These are phyloP conservation scores for Cataglyphis cursor DNA, from an alignment of 2,888 invertebrate genomes.

Conservation along the genomic window DNA sequence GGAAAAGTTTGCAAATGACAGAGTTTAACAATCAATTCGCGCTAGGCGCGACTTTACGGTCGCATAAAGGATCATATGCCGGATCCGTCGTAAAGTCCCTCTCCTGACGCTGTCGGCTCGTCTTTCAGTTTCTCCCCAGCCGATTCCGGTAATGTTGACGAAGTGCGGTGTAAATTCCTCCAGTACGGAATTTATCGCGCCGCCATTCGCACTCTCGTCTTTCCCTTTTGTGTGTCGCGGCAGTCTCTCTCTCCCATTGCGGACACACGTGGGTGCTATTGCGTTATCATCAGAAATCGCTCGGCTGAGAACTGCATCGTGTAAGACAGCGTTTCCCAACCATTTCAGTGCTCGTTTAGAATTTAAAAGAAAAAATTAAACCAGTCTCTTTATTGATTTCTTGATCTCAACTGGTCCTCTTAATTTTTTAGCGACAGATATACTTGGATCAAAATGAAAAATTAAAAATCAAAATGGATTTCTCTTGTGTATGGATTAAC, in stretches of 20 bases:
- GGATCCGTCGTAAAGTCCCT: conserved; percentile 74
- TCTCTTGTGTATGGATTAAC: neutral
- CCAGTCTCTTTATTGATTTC: neutral
- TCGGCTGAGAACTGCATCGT: conserved; percentile 24
- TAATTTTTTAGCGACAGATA: neutral
- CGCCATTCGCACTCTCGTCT: conserved; percentile 57
- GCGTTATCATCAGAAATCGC: conserved; percentile 18
- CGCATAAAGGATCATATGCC: conserved; percentile 73
- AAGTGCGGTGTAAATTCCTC: conserved; percentile 58
- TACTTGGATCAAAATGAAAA: neutral
- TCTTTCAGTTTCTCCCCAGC: conserved; percentile 55
- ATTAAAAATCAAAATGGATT: neutral
- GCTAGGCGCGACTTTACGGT: conserved; percentile 72
- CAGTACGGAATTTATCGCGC: conserved; percentile 63
- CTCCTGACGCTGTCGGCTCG: conserved; percentile 30
- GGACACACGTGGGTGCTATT: conserved; percentile 19
- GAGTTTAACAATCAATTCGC: conserved; percentile 72
- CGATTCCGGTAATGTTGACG: conserved; percentile 67
- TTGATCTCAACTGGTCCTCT: neutral
- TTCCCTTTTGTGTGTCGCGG: conserved; percentile 27
- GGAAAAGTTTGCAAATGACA: conserved; percentile 60
- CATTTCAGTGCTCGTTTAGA: neutral
- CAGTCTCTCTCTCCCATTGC: conserved; percentile 11
- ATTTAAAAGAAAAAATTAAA: neutral
- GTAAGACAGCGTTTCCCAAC: conserved; percentile 1